Base-by-base conservation (phyloP, 2,797 vertebrate species). In the Nyctibius grandis region DNA sequence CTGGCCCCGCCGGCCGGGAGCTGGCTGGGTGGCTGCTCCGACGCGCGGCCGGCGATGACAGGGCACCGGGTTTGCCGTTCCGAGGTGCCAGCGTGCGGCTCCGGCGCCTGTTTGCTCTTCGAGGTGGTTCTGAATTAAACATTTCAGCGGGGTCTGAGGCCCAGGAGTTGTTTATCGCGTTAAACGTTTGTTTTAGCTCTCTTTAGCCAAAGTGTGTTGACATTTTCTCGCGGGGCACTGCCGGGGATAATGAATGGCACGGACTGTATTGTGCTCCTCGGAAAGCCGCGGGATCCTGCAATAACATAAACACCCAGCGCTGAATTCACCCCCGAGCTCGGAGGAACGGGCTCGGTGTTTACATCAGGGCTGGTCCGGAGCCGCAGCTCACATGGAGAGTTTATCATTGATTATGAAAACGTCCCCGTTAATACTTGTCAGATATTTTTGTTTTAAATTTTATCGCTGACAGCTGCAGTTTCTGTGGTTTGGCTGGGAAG, bases 101-200 rank as follows among this genome's bases (percentile, higher is more conserved):
- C 69, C 6, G 9, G 79, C 2, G 29, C 78, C 82, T 36, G 36
- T 82, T 91, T 45, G 42, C 60, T 89, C 91, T 47, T 8, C 7
- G 42, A 9, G 65, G 61, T 16, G 67, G 21, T 21, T 81, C 72
- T 36, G 87, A 78, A 81, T 56, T 15, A 11, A 75, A 40, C 84
- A 64, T 92, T 92, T 92, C 53, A 3, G 44, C 2, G 8, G 74
- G 64, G 47, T 28, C 68, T 1, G 68, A 47, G 91, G 67, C 67
- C 89, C 23, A 2, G 89, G 23, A 5, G 63, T 74, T 88, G 77
- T 86, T 93, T 23, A 59, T 91, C 73, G 15, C 91, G 21, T 88
- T 47, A 72, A 89, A 84, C 91, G 40, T 90, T 97, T 95, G 89
- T 26, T 90, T 88, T 88, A 72, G 78, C 68, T 91, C 93, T 70